phyloP scores from a whole-genome alignment of 1,140 invertebrate species.

The Aphaenogaster rudis region DNA sequence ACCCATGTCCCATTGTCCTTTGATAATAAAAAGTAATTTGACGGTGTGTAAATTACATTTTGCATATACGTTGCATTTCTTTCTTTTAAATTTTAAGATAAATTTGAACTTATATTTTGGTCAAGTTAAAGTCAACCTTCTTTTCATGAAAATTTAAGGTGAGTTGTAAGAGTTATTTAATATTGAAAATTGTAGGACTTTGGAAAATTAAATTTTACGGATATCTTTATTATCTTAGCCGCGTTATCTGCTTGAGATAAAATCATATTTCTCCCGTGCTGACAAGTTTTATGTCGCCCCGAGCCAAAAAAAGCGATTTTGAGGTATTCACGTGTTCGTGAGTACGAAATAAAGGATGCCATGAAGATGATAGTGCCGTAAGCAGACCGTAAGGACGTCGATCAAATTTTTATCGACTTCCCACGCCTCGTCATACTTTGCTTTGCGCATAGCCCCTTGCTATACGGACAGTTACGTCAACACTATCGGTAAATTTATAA shows the following conservation, averaged over 20 bases:
- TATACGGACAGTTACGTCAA: slow-evolving; percentile 28
- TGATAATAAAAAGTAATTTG: not conserved
- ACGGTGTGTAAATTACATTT: not conserved
- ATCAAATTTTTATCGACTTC: slow-evolving; percentile 68
- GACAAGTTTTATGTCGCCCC: slow-evolving; percentile 20
- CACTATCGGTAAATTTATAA: slow-evolving; percentile 45
- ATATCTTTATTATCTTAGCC: slow-evolving; percentile 25
- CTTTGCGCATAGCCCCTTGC: slow-evolving; percentile 9
- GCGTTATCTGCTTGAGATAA: slow-evolving; percentile 18
- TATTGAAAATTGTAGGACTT: not conserved
- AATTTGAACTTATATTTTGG: not conserved
- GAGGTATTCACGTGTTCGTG: slow-evolving; percentile 33
- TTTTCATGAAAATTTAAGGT: not conserved
- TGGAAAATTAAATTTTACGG: not conserved
- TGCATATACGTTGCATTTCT: not conserved
- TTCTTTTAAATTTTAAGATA: not conserved
- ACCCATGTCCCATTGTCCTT: not conserved
- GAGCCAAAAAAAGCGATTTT: slow-evolving; percentile 22
- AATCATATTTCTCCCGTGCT: slow-evolving; percentile 38
- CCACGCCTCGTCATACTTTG: slow-evolving; percentile 47
- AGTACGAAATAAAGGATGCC: slow-evolving; percentile 45
- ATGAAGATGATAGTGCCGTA: slow-evolving; percentile 36
- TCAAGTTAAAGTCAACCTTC: not conserved
- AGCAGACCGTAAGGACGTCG: slow-evolving; percentile 53
- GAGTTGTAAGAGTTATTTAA: not conserved